Conservation (phyloP, 64 coral and sea anemone species). For the Stylophora pistillata region DNA sequence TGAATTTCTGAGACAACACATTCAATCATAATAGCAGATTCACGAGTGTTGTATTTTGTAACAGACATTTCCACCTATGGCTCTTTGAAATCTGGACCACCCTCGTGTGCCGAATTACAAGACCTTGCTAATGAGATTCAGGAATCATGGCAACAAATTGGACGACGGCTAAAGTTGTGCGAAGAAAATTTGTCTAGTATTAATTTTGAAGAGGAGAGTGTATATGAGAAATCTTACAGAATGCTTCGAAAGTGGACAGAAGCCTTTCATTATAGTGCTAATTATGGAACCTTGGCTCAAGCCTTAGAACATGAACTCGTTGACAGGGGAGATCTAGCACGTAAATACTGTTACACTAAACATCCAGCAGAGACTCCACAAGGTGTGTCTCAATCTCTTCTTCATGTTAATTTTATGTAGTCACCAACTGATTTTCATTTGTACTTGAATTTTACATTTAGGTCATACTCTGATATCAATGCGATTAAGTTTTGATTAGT, state of each 20-base stretch:
- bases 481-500: too few species aligned
- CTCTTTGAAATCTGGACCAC: background rate
- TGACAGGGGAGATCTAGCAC: background rate
- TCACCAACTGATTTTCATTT: too few species aligned
- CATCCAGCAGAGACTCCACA: too few species aligned
- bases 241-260: background rate
- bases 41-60: too few species aligned
- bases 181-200: background rate
- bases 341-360: slow-evolving; percentile 5
- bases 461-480: too few species aligned
- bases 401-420: too few species aligned
- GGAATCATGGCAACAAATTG: background rate
- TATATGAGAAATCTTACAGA: slow-evolving; percentile 6
- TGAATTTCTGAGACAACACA: too few species aligned
- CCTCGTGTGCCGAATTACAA: background rate
- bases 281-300: background rate
- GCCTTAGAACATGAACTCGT: slow-evolving; percentile 6
- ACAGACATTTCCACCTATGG: too few species aligned
- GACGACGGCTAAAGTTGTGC: background rate
- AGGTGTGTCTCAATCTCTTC: too few species aligned
- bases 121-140: slow-evolving; percentile 1
- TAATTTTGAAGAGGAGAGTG: background rate
- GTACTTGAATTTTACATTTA: too few species aligned
- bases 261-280: background rate
- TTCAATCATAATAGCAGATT: too few species aligned